phyloP scores from a whole-genome alignment of 2,888 invertebrate genomes.

The Muscina levida region DNA sequence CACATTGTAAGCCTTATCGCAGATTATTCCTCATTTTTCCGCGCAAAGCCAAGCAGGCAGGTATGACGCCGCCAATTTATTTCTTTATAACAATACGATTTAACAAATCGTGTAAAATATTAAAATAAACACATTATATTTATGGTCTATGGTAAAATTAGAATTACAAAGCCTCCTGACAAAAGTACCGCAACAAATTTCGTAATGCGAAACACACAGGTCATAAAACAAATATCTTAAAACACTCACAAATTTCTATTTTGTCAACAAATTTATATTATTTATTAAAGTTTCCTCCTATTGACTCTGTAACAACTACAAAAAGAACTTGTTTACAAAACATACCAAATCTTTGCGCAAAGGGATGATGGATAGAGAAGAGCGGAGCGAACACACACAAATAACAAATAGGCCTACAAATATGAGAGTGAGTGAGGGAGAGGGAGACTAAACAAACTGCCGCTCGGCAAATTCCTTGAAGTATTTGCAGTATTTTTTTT shows the following conservation, averaged over 20 bases:
- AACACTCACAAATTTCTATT: neutral
- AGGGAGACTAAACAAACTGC: conserved; percentile 20
- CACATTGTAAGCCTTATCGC: too few species aligned
- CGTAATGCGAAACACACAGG: too few species aligned
- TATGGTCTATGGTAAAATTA: too few species aligned
- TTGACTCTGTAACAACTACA: neutral
- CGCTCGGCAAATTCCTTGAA: conserved; percentile 28
- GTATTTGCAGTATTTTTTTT: too few species aligned
- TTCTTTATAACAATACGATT: too few species aligned
- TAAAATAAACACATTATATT: too few species aligned
- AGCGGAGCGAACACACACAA: neutral
- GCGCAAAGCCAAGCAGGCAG: too few species aligned
- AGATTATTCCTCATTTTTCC: too few species aligned
- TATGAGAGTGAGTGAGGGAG: neutral
- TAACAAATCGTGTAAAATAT: too few species aligned
- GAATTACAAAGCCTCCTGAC: too few species aligned
- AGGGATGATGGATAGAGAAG: neutral
- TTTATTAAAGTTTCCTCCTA: neutral
- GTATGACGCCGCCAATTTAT: too few species aligned
- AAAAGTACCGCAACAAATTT: too few species aligned
- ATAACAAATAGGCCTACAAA: neutral
- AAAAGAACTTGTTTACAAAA: conserved; percentile 19
- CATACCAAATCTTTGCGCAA: neutral
- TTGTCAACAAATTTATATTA: neutral
- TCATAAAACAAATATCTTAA: conserved; percentile 1